Conservation (phyloP, 30 jellyfish, hydroid and myxozoan genomes). For the Aurelia aurita complex sp. Pacific region DNA sequence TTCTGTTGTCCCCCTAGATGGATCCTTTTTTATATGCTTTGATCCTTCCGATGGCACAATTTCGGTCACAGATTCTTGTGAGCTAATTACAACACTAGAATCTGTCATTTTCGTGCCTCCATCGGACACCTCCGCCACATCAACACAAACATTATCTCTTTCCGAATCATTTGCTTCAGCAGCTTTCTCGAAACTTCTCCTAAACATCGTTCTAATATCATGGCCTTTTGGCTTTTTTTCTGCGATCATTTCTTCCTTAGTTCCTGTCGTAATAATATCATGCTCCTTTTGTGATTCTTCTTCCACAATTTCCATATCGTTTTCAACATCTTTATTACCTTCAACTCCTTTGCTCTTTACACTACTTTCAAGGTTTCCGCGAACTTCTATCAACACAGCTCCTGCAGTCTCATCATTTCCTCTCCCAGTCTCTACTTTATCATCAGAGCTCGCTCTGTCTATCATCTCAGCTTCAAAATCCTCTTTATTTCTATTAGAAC, state of each 20-base stretch:
- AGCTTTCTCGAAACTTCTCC: neutral
- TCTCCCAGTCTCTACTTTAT: neutral
- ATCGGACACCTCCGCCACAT: too few species aligned
- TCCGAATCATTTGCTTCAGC: neutral
- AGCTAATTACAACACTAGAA: neutral
- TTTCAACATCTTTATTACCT: neutral
- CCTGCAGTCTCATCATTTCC: neutral
- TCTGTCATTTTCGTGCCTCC: neutral
- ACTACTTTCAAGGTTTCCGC: too few species aligned
- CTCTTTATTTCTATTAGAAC: too few species aligned
- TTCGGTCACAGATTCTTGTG: neutral
- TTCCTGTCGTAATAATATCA: neutral
- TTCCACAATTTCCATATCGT: neutral
- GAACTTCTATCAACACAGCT: neutral
- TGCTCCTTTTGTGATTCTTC: too few species aligned
- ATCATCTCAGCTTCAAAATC: too few species aligned
- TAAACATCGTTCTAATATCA: slow-evolving; percentile 26
- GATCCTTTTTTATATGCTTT: too few species aligned
- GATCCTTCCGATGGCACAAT: too few species aligned
- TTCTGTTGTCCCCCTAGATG: too few species aligned
- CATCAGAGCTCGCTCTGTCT: neutral
- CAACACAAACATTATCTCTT: neutral
- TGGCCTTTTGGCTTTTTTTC: slow-evolving; percentile 7
- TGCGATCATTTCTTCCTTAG: neutral
- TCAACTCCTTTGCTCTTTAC: neutral